Percentiles rank a stretch among this genome's conserved stretches.
Conservation (phyloP, 1,140 invertebrate genomes). For the Steinernema khuongi region DNA sequence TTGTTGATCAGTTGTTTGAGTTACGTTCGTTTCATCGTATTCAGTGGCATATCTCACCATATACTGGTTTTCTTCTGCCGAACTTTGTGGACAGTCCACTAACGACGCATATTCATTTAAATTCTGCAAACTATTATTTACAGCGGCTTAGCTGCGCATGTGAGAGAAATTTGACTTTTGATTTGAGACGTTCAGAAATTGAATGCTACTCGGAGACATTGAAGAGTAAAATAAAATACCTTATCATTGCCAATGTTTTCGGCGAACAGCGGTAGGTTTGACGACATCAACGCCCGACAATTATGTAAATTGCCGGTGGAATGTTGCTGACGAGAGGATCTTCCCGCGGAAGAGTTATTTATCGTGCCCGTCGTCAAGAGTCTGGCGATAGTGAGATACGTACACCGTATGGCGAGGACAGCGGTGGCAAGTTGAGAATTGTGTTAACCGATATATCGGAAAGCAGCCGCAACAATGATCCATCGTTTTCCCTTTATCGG, state of each 20-base stretch:
- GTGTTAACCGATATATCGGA: neutral
- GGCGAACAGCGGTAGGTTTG: neutral
- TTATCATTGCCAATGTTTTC: neutral
- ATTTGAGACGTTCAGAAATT: too few species aligned
- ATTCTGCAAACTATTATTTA: neutral
- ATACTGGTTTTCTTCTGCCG: neutral
- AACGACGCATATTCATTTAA: neutral
- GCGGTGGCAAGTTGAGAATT: neutral
- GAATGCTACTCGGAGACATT: neutral
- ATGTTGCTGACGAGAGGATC: neutral
- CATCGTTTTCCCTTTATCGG: too few species aligned
- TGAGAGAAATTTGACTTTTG: too few species aligned
- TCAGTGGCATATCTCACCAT: neutral
- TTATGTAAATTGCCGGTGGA: slow-evolving; percentile 15
- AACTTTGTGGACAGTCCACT: neutral
- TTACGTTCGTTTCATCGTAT: neutral
- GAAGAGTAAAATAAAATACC: neutral
- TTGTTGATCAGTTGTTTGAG: neutral
- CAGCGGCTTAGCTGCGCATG: neutral
- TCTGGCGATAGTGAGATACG: neutral
- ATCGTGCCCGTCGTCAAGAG: neutral
- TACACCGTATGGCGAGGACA: neutral
- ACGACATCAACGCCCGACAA: neutral
- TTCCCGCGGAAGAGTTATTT: neutral
- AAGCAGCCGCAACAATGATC: too few species aligned